Evolutionary conservation across 2,888 invertebrate species (phyloP).

Genomic region (Epirrita christyi): DNA sequence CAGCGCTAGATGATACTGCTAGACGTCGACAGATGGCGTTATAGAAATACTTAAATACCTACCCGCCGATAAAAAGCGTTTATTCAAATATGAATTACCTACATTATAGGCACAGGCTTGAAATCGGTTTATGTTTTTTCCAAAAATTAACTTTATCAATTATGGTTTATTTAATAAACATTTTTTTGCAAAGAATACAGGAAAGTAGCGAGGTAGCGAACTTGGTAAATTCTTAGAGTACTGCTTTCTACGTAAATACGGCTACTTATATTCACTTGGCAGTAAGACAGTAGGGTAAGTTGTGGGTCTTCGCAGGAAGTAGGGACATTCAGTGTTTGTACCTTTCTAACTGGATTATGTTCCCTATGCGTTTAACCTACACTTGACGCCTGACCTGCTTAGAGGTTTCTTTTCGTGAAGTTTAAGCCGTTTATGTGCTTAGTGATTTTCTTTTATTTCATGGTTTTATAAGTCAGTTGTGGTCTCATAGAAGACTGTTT

Average conservation of each 20-base stretch:
- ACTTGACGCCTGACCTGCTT: conserved; percentile 75
- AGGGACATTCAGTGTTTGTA: conserved; percentile 80
- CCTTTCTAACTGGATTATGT: conserved; percentile 81
- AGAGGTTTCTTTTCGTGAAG: conserved; percentile 76
- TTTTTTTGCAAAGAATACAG: too few relatives aligned
- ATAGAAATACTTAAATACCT: too few relatives aligned
- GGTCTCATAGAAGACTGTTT: too few relatives aligned
- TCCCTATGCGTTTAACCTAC: conserved; percentile 74
- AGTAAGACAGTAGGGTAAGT: conserved; percentile 81
- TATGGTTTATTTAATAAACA: too few relatives aligned
- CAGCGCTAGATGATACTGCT: too few relatives aligned
- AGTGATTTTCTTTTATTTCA: conserved; percentile 35
- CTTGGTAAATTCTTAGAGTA: not conserved
- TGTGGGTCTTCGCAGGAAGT: conserved; percentile 81
- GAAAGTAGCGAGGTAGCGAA: too few relatives aligned
- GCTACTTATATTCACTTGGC: conserved; percentile 53
- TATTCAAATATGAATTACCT: too few relatives aligned
- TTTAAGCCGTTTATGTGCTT: conserved; percentile 57
- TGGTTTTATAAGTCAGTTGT: not conserved
- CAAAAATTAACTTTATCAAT: too few relatives aligned
- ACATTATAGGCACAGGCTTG: too few relatives aligned
- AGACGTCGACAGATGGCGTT: too few relatives aligned
- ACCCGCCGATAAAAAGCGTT: too few relatives aligned
- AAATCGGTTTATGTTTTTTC: too few relatives aligned
- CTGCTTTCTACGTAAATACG: conserved; percentile 14